These are phyloP conservation scores for Mesitornis unicolor DNA, from an alignment of 2,113 vertebrate species.

Conservation along the genomic window DNA sequence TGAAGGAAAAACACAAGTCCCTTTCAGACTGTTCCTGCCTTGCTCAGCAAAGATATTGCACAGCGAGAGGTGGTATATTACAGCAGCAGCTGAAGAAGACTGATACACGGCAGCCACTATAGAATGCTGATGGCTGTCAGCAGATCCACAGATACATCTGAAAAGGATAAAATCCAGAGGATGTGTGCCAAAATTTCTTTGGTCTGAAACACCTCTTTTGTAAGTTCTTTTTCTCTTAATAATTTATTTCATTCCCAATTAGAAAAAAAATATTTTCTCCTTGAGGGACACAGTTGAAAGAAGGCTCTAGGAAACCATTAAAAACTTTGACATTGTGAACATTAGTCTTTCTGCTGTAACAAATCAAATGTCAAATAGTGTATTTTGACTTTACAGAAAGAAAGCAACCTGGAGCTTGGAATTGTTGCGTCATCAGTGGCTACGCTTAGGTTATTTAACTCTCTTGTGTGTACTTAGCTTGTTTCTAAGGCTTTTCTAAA, in stretches of 20 bases:
- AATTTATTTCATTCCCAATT: neutral
- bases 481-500: neutral
- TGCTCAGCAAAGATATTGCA: neutral
- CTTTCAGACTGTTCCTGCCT: neutral
- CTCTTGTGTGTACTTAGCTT: neutral
- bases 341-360: neutral
- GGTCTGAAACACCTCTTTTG: neutral
- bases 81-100: neutral
- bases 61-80: neutral
- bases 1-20: neutral
- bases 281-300: neutral
- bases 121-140: neutral
- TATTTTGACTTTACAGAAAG: neutral
- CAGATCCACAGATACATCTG: neutral
- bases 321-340: neutral
- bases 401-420: neutral
- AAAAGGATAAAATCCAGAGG: neutral
- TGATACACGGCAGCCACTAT: neutral
- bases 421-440: accelerated
- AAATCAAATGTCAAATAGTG: neutral
- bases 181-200: neutral
- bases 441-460: neutral
- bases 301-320: neutral
- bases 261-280: neutral
- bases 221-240: neutral